Conservation (phyloP, 2,888 invertebrate genomes). For the Cartodere bifasciata region DNA sequence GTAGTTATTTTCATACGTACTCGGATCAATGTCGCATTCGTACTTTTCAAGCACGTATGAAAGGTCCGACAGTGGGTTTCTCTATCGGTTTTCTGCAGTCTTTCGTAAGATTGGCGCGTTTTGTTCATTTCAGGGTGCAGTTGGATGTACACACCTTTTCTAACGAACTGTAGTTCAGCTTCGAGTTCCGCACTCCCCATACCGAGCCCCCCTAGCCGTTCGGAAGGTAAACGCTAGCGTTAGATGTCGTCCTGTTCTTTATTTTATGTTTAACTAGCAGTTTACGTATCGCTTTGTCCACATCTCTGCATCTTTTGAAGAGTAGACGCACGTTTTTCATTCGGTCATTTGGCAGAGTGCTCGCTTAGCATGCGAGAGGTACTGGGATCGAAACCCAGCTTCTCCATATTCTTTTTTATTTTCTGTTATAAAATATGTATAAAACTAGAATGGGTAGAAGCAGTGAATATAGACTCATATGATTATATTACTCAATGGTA, state of each 20-base stretch:
- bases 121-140: conserved; percentile 7
- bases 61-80: conserved; percentile 9
- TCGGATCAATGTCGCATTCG: too few species aligned
- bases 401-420: too few species aligned
- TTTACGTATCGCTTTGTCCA: conserved; percentile 1
- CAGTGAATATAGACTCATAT: too few species aligned
- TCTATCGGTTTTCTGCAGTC: conserved; percentile 4
- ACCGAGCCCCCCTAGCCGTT: too few species aligned
- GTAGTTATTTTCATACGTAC: too few species aligned
- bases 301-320: not conserved
- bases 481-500: too few species aligned
- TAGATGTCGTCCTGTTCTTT: too few species aligned
- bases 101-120: not conserved
- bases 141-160: conserved; percentile 7
- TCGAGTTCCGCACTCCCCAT: conserved; percentile 7
- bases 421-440: too few species aligned
- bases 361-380: conserved; percentile 34
- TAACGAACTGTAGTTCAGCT: conserved; percentile 10
- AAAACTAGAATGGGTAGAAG: too few species aligned
- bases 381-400: conserved; percentile 34
- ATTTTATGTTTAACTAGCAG: not conserved
- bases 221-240: too few species aligned
- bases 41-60: conserved; percentile 5
- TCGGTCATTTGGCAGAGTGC: conserved; percentile 30
- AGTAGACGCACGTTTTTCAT: not conserved